phyloP scores from a whole-genome alignment of 2,797 vertebrate genomes.

The Stomatorhinus walkeri region DNA sequence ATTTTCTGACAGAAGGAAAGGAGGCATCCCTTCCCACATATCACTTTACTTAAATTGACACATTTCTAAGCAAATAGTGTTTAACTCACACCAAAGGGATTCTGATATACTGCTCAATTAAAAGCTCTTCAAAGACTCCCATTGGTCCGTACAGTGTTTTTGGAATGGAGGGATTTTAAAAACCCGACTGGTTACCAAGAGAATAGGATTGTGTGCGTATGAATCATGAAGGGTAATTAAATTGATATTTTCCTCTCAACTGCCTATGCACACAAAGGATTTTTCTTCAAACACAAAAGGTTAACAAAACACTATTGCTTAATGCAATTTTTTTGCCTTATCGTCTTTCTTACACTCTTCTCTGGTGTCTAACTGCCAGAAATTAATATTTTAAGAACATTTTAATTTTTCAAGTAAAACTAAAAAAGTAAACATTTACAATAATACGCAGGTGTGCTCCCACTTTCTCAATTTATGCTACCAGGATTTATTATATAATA shows the following conservation, averaged over 20 bases:
- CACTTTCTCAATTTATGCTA: neutral
- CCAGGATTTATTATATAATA: neutral
- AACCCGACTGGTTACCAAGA: slow-evolving; percentile 16
- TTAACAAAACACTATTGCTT: slow-evolving; percentile 7
- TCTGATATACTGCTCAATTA: neutral
- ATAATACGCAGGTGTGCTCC: neutral
- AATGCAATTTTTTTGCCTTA: neutral
- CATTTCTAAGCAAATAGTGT: neutral
- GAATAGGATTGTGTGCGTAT: neutral
- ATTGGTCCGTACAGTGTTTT: neutral
- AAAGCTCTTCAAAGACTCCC: neutral
- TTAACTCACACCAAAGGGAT: slow-evolving; percentile 9
- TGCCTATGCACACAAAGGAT: neutral
- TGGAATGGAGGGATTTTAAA: neutral
- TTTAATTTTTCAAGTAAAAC: neutral
- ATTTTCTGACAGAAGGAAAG: neutral
- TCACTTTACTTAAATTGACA: neutral
- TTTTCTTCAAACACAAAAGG: slow-evolving; percentile 12
- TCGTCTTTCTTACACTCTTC: neutral
- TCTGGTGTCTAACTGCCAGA: neutral
- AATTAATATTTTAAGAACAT: neutral
- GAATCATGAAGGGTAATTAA: slow-evolving; percentile 20
- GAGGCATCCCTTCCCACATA: neutral
- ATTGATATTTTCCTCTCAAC: slow-evolving; percentile 18
- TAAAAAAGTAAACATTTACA: neutral